Conservation (phyloP, 2,888 invertebrate species). For the Laothoe populi region DNA sequence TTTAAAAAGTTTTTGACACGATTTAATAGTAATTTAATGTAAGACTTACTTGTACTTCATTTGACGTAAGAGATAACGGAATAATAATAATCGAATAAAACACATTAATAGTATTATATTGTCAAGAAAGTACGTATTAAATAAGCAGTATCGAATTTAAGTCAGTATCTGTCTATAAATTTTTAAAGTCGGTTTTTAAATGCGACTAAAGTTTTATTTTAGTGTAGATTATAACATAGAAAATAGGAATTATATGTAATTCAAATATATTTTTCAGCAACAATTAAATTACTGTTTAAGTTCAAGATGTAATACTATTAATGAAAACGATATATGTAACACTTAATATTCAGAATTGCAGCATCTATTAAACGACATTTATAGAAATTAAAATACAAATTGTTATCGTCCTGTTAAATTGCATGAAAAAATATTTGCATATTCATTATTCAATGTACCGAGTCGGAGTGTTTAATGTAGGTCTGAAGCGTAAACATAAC, state of each 20-base stretch:
- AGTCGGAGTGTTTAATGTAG: constrained; percentile 31
- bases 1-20: too few species aligned
- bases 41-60: too few species aligned
- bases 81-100: too few species aligned
- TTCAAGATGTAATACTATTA: not conserved
- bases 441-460: constrained; percentile 68
- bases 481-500: constrained; percentile 33
- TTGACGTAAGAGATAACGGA: too few species aligned
- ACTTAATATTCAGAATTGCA: not conserved
- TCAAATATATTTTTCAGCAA: not conserved
- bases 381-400: constrained; percentile 53
- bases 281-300: not conserved
- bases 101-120: too few species aligned
- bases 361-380: not conserved
- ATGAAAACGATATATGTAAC: not conserved
- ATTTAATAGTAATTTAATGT: too few species aligned
- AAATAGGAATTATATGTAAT: not conserved
- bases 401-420: constrained; percentile 70
- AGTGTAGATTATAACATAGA: not conserved
- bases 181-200: too few species aligned
- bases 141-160: too few species aligned
- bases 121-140: too few species aligned
- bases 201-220: not conserved
- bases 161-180: too few species aligned
- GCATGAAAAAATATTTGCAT: constrained; percentile 71